These are phyloP conservation scores for Eledona agricola DNA, from an alignment of 2,888 invertebrate species.

Conservation along the genomic window DNA sequence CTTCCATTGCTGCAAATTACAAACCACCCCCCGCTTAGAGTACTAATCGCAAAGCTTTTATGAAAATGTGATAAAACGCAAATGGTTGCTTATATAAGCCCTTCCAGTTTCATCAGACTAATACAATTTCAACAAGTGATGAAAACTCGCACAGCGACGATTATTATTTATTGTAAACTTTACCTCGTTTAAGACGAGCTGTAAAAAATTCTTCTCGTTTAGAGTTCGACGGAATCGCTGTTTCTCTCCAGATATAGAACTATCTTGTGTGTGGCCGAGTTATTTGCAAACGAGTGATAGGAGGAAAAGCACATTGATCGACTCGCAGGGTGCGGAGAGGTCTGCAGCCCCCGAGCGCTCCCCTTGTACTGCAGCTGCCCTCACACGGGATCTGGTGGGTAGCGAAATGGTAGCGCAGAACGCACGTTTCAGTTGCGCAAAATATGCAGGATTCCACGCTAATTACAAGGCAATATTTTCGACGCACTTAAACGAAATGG, in stretches of 20 bases:
- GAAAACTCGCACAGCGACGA: no score
- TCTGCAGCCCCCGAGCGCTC: slow-evolving; percentile 62
- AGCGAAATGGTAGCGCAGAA: slow-evolving; percentile 43
- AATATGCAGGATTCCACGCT: slow-evolving; percentile 13
- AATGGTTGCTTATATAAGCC: no score
- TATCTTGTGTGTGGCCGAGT: slow-evolving; percentile 35
- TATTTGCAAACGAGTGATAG: slow-evolving; percentile 42
- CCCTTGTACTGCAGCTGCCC: slow-evolving; percentile 61
- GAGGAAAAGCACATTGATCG: slow-evolving; percentile 58
- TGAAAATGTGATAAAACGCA: no score
- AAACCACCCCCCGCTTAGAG: neutral
- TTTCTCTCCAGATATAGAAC: slow-evolving; percentile 11
- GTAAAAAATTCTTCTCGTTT: slow-evolving; percentile 7
- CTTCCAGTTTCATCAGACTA: no score
- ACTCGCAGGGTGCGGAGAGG: slow-evolving; percentile 60
- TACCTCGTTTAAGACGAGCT: slow-evolving; percentile 40
- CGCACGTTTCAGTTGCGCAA: slow-evolving; percentile 33
- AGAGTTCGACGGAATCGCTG: slow-evolving; percentile 2
- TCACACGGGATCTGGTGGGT: slow-evolving; percentile 43
- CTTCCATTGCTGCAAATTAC: slow-evolving; percentile 78
- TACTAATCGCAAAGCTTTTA: no score
- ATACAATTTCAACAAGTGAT: no score
- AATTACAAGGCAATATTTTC: neutral
- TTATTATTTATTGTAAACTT: slow-evolving; percentile 12
- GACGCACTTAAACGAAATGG: neutral